A percentile compares a stretch with the other conserved stretches of the same genome.
Conservation (phyloP, 2,797 vertebrate species). For the Poeciliopsis turneri region DNA sequence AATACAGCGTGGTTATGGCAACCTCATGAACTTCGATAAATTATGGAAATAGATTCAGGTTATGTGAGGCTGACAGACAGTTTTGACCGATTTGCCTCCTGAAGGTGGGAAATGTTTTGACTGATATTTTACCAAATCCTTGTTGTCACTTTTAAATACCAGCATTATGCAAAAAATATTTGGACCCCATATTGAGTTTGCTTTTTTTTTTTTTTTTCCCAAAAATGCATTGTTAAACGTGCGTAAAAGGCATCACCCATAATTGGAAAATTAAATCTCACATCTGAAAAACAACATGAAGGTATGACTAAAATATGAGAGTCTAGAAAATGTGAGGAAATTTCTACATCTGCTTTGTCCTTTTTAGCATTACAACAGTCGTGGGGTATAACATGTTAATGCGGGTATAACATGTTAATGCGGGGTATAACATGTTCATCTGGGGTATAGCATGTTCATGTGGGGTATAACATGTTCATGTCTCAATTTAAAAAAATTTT, state of each 20-base stretch:
- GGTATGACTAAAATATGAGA: background rate
- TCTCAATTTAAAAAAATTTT: too few relatives aligned
- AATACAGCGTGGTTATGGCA: slow-evolving; percentile 82
- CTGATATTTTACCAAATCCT: slow-evolving; percentile 28
- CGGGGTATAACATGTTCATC: too few relatives aligned
- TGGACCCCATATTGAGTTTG: background rate
- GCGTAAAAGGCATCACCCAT: background rate
- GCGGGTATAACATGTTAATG: too few relatives aligned
- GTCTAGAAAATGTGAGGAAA: background rate
- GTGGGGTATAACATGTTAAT: too few relatives aligned
- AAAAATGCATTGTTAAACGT: background rate
- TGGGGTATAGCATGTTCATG: too few relatives aligned
- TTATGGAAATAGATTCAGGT: slow-evolving; percentile 40
- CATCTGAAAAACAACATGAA: background rate
- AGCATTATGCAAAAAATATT: slow-evolving; percentile 6
- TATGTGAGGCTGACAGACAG: slow-evolving; percentile 13
- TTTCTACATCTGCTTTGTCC: background rate
- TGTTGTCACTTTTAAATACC: slow-evolving; percentile 21
- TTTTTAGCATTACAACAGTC: background rate
- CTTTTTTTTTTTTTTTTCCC: background rate
- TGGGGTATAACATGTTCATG: too few relatives aligned
- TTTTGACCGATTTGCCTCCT: slow-evolving; percentile 40
- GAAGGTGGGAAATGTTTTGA: slow-evolving; percentile 17
- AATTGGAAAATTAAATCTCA: background rate
- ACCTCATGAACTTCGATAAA: slow-evolving; percentile 52